Conservation (phyloP, 2,113 vertebrate genomes). For the Hemibagrus wyckioides region DNA sequence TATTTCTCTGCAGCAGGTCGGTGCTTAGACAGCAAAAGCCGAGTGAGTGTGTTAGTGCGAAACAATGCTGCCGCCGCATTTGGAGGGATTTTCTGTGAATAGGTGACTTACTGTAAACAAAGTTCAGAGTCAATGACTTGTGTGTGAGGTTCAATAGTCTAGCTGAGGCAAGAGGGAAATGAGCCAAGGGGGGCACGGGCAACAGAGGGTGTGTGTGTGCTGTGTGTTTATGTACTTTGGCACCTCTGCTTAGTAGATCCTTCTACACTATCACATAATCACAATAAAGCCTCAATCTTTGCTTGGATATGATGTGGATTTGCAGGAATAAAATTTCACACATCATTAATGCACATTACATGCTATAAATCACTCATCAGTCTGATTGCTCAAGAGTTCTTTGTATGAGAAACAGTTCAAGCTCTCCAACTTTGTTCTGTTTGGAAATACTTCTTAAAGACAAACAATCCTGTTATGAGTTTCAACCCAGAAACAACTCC, state of each 20-base stretch:
- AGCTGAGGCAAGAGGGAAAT: constrained; percentile 81
- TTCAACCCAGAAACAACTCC: not conserved
- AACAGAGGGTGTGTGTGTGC: constrained; percentile 39
- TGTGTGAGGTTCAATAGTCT: constrained; percentile 79
- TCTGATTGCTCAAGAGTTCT: too few species aligned
- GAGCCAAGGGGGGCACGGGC: constrained; percentile 63
- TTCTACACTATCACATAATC: not conserved
- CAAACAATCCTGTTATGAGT: not conserved
- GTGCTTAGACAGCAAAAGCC: constrained; percentile 78
- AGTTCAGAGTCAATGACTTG: constrained; percentile 72
- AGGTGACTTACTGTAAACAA: constrained; percentile 76
- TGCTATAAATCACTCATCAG: not conserved
- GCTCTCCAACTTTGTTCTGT: not conserved
- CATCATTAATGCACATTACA: not conserved
- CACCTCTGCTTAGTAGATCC: constrained; percentile 17
- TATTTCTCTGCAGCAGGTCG: constrained; percentile 47
- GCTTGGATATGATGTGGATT: not conserved
- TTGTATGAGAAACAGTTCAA: too few species aligned
- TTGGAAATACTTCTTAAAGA: not conserved
- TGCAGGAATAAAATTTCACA: not conserved
- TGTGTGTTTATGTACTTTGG: constrained; percentile 36
- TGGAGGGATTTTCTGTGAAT: constrained; percentile 65
- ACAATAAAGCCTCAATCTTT: not conserved
- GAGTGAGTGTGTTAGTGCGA: constrained; percentile 63
- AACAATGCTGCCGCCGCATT: constrained; percentile 68